phyloP scores from a whole-genome alignment of 1,140 invertebrate species.

The Drosophila mojavensis region DNA sequence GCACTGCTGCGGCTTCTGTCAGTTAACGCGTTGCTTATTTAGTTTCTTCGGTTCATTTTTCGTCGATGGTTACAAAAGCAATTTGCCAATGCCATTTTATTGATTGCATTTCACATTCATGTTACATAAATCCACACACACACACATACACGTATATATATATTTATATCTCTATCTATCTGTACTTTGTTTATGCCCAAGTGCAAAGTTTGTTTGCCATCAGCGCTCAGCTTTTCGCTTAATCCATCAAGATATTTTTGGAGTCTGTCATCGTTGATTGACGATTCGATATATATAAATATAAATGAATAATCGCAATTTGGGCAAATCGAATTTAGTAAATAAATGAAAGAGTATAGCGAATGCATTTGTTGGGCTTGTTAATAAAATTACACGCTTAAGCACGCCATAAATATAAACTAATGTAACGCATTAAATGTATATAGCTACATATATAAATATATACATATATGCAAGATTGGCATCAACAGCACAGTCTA shows the following conservation, averaged over 20 bases:
- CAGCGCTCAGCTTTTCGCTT: conserved; percentile 10
- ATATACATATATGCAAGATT: too few relatives aligned
- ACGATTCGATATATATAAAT: not conserved
- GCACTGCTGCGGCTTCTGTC: conserved; percentile 45
- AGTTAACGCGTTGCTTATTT: conserved; percentile 28
- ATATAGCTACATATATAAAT: too few relatives aligned
- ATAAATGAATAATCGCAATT: not conserved
- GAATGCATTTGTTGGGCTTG: too few relatives aligned
- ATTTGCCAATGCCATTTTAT: conserved; percentile 44
- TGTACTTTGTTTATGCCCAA: not conserved
- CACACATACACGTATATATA: too few relatives aligned
- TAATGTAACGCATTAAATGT: too few relatives aligned
- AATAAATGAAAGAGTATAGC: not conserved
- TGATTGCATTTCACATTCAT: conserved; percentile 30
- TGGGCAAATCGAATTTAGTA: not conserved
- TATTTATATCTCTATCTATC: not conserved
- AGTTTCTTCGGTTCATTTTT: conserved; percentile 33
- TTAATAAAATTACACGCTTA: too few relatives aligned
- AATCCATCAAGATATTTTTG: conserved; percentile 34
- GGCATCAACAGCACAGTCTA: too few relatives aligned
- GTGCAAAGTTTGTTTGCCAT: conserved; percentile 6
- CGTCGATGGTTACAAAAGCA: conserved; percentile 30
- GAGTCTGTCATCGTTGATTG: conserved; percentile 5
- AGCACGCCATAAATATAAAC: too few relatives aligned
- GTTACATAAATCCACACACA: not conserved